Base-by-base conservation (phyloP, 2,113 vertebrate species). In the Microtus pennsylvanicus region DNA sequence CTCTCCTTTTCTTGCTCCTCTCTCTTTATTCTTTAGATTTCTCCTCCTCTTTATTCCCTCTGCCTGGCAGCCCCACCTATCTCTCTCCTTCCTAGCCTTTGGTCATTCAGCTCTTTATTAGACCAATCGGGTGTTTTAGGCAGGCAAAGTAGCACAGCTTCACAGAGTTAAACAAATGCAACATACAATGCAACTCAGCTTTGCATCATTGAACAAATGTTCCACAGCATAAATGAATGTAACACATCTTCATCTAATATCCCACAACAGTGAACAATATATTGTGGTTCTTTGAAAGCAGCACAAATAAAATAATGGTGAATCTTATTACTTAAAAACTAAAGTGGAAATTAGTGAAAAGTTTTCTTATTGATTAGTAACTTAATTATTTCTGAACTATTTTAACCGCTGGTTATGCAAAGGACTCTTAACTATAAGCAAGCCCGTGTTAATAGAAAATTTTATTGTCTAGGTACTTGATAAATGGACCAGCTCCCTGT, bases 341-440 rank as follows among this genome's bases (percentile, higher is more conserved):
- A 47, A 87, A 92, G 78, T 63, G 45, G 89, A 74, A 96, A 77
- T 63, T 38, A 42, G 76, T 77, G 58, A 65, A 91, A 89, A 52
- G 58, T 38, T 69, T 14, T 87, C 19, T 19, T 65, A 52, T 61
- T 38, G 89, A 52, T 87, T 81, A 58, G 33, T 78, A 42, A 12
- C 47, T 87, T 94, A 78, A 26, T n/a, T 89, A 74, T 69, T 94
- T 93, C 5, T 77, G 28, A 92, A 90, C 69, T 77, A 61, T 74
- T 95, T 80, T n/a, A 89, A 67, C 45, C 69, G 35, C 6, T 89
- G 74, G 78, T 70, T 82, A 28, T 58, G 58, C 10, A 70, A 5
- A 63, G 21, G 2, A 38, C 58, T 77, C 63, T 83, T 45, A 88
- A 47, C 26, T 89, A 2, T 3, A 42, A 91, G 38, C 26, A 82